A percentile compares a stretch with the other conserved stretches of the same genome.
These are phyloP conservation scores for Ceryle rudis DNA, from an alignment of 2,797 vertebrate genomes.

Conservation along the genomic window DNA sequence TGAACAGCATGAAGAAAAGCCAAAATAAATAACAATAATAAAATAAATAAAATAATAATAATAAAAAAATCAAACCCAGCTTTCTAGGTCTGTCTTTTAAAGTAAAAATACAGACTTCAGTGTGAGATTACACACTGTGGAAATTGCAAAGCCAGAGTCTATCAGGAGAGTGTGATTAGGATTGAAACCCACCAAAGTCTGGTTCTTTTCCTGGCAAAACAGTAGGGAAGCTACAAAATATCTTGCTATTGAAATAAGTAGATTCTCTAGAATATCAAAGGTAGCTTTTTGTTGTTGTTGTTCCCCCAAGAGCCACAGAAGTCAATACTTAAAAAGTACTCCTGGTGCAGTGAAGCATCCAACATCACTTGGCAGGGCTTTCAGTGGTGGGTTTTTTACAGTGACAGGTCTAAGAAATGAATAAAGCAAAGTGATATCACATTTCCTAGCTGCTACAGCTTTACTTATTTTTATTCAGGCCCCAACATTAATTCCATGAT, in stretches of 20 bases:
- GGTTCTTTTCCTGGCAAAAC: slow-evolving; percentile 7
- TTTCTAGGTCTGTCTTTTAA: background rate
- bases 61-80: background rate
- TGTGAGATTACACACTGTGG: background rate
- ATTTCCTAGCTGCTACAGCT: background rate
- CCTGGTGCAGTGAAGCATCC: background rate
- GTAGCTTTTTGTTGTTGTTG: background rate
- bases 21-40: fast-evolving
- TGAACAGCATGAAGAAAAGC: background rate
- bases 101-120: background rate
- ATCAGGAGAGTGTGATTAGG: background rate
- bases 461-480: background rate
- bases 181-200: background rate
- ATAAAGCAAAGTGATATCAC: background rate
- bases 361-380: background rate
- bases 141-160: background rate
- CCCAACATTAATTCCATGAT: background rate
- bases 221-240: background rate
- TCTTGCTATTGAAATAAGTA: background rate
- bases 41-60: background rate
- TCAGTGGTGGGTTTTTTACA: background rate
- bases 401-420: background rate
- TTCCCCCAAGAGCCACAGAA: background rate
- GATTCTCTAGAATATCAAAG: slow-evolving; percentile 1
- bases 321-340: background rate